Evolutionary conservation across 2,113 vertebrate species (phyloP).

Genomic region (Corydoras maculifer): DNA sequence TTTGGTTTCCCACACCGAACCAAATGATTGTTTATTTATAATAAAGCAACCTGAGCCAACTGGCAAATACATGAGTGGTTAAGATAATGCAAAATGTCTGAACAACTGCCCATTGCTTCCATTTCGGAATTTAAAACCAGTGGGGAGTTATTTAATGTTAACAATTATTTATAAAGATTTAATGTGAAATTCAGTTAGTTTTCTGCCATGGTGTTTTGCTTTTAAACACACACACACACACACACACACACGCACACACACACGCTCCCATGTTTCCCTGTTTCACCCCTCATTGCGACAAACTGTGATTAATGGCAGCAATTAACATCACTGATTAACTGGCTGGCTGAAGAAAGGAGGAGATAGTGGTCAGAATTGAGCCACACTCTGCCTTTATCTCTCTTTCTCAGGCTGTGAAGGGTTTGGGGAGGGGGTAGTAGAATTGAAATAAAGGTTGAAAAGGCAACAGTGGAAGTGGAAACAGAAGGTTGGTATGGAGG

Average conservation of each 20-base stretch:
- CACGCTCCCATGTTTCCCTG: background rate
- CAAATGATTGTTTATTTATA: too few relatives aligned
- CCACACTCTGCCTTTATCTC: constrained; percentile 62
- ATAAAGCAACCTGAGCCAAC: too few relatives aligned
- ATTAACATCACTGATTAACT: constrained; percentile 70
- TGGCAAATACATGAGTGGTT: too few relatives aligned
- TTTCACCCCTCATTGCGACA: constrained; percentile 51
- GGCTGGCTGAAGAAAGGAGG: constrained; percentile 55
- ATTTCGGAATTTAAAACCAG: too few relatives aligned
- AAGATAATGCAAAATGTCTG: too few relatives aligned
- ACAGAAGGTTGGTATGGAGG: background rate
- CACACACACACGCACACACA: constrained; percentile 7
- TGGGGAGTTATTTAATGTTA: too few relatives aligned
- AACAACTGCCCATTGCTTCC: too few relatives aligned
- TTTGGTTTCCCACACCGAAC: too few relatives aligned
- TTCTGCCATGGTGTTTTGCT: too few relatives aligned
- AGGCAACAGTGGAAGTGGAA: background rate
- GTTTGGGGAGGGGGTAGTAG: background rate
- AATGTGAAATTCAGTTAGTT: too few relatives aligned
- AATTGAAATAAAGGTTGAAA: constrained; percentile 6
- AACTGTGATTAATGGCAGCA: constrained; percentile 68
- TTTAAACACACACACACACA: background rate
- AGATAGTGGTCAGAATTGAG: constrained; percentile 62
- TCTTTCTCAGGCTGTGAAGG: constrained; percentile 54
- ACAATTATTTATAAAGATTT: too few relatives aligned